Evolutionary conservation across 2,113 vertebrate genomes (phyloP), one percentile per base, ranked within the genome.

Genomic region (Microcebus jonahi): DNA sequence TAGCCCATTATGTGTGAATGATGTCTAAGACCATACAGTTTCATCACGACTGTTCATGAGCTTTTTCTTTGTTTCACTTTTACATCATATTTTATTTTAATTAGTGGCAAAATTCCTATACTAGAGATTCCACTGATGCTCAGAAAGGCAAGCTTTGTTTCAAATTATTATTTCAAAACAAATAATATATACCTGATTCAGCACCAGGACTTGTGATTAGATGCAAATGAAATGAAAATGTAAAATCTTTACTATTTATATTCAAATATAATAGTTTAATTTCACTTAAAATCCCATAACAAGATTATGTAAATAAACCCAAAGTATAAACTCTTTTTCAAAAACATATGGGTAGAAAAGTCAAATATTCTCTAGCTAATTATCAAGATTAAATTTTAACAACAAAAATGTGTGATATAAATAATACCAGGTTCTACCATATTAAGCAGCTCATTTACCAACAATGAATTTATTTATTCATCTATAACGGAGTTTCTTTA

Each of bases 81-180:
- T 36, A 42, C 13, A 53, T 85, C n/a, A 50, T 48, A 67, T 90
- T 65, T 73, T 73, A 79, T 50, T 73, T 91, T 88, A 92, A 88
- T 88, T 85, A 94, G 10, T 53, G 2, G 23, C 12, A 11, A 76
- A 67, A 65, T 83, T 73, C 61, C 17, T 36, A 31, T 86, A 31
- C 34, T 67, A 79, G 14, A 90, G 21, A 67, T 65, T 45, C 39
- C 73, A 65, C 55, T 70, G 12, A 8, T 85, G 25, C 61, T 77
- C 87, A 91, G 63, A 85, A 57, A 71, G 65, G 59, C 27, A 95
- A 88, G 29, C 8, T 81, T 70, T 80, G 27, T 39, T 96, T 55
- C 20, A 65, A 90, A 76, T 57, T 80, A 71, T 31, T 70, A 91
- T 77, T 93, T 92, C 13, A 61, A 91, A 88, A 53, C 21, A 93